Base-by-base conservation (phyloP, 2,113 vertebrate species). In the Panurus biarmicus region DNA sequence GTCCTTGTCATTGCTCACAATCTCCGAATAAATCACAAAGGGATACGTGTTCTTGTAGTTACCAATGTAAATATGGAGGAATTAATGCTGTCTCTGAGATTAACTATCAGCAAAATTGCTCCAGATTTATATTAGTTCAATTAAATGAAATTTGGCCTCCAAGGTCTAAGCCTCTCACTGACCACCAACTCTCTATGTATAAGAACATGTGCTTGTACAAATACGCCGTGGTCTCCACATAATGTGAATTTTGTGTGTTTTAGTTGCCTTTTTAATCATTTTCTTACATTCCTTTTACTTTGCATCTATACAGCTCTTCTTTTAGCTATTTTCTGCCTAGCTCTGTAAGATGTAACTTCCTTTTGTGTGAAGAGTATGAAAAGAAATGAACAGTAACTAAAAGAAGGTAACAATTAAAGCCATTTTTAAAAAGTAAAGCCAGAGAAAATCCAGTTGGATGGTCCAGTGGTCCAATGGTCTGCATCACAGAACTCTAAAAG, bases 231-330 rank as follows among this genome's bases (percentile, higher is more conserved):
- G 94, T 93, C 94, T 89, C 71, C 77, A 89, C 83, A 89, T 95
- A 89, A 92, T 93, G 94, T 96, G 90, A 96, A 95, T 87, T 93
- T 85, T 78, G 75, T 95, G 88, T 95, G 92, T 91, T 96, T 96
- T 83, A 92, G 95, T 95, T 96, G 92, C 94, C 92, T 94, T 96
- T 96, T 93, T 81, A 94, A 96, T 96, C 1, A 86, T 96, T 96
- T 96, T 96, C 95, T 96, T 96, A 96, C 95, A 97, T 96, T 96
- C 96, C 95, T 96, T 96, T 90, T 96, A 96, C 96, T 96, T 96
- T 93, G 85, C 92, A 96, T 85, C 96, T 96, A 82, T 92, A 83
- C 94, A 95, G 94, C 95, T 96, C 92, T 96, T 95, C 92, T 94
- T 96, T 96, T 95, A 97, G 92, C 95, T 94, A 33, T 92, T 95